These are phyloP conservation scores for Pseudomyrmex concolor DNA, from an alignment of 1,140 invertebrate genomes.

Conservation along the genomic window DNA sequence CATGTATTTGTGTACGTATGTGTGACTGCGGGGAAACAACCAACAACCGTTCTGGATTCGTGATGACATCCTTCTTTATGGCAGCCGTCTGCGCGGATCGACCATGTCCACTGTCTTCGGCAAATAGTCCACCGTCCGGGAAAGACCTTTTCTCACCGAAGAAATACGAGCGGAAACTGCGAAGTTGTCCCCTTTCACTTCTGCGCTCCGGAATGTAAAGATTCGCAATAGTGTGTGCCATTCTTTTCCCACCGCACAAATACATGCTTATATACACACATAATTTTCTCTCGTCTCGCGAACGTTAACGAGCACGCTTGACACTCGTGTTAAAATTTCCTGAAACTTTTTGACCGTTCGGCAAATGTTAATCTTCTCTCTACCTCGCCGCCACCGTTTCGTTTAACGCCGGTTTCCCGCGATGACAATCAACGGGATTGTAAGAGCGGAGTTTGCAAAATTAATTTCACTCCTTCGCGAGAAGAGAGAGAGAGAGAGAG, in stretches of 20 bases:
- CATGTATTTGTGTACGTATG: background rate
- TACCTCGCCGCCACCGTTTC: background rate
- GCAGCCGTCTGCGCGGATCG: constrained; percentile 59
- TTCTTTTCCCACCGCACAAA: background rate
- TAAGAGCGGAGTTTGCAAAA: constrained; percentile 33
- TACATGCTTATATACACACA: background rate
- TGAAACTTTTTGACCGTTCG: constrained; percentile 26
- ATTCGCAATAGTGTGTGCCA: background rate
- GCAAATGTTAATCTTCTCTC: constrained; percentile 47
- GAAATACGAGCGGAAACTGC: constrained; percentile 36
- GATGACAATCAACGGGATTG: constrained; percentile 10
- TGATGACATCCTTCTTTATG: constrained; percentile 68
- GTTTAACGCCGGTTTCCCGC: constrained; percentile 6
- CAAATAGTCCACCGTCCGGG: constrained; percentile 43
- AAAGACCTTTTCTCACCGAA: constrained; percentile 33
- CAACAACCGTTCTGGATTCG: constrained; percentile 50
- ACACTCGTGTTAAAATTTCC: constrained; percentile 33
- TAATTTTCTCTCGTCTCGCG: constrained; percentile 6
- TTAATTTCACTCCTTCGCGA: constrained; percentile 16
- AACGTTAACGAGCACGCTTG: constrained; percentile 28
- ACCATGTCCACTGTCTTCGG: constrained; percentile 54
- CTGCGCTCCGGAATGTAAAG: constrained; percentile 1
- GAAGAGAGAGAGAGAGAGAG: background rate
- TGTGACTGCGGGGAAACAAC: constrained; percentile 33
- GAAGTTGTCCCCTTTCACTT: constrained; percentile 23